Evolutionary conservation across 2,888 invertebrate genomes (phyloP), one percentile per base, ranked within the genome.

Genomic region (Sinopyrophorus schimmeli): DNA sequence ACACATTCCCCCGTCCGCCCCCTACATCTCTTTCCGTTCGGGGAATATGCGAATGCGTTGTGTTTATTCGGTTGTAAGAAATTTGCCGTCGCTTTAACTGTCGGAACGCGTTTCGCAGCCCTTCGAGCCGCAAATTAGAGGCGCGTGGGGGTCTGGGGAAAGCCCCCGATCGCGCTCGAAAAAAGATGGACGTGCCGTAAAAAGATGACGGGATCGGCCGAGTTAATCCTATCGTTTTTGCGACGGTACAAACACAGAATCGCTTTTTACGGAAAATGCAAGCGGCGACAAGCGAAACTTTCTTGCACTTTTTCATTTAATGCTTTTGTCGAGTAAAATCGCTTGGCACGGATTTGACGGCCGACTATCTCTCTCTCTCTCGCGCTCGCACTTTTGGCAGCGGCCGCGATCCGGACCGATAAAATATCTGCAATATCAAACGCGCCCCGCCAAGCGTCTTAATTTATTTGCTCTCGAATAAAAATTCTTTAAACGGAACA

Each of bases 1-100:
- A 64, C 61, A 59, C 57, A 52, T 52, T n/a, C 46, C 46, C 46
- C 24, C 44, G 28, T 24, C 44, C 39, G 41, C 50, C 50, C 47
- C 39, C 40, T 44, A 50, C 39, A 46, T 46, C 50, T 46, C 34
- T 46, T 50, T 40, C 50, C 44, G 26, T 46, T 41, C 32, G 44
- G 44, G 43, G 46, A 46, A 50, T n/a, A n/a, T 50, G 37, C 39
- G 35, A 41, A 48, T 42, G 30, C 35, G 44, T 18, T 28, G 40
- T 44, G 44, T 46, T 50, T 50, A 50, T 49, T 49, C 49, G 43
- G 23, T 43, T 43, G 49, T 43, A 44, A 43, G 32, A 43, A 40
- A 41, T 40, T 30, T 16, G 43, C 39, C 38, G 38, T 46, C 44
- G 28, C 42, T 42, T 9, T 17, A 37, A 32, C 38, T 38, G 26